Conservation (phyloP, 2,888 invertebrate genomes). For the Calliopum simillimum region DNA sequence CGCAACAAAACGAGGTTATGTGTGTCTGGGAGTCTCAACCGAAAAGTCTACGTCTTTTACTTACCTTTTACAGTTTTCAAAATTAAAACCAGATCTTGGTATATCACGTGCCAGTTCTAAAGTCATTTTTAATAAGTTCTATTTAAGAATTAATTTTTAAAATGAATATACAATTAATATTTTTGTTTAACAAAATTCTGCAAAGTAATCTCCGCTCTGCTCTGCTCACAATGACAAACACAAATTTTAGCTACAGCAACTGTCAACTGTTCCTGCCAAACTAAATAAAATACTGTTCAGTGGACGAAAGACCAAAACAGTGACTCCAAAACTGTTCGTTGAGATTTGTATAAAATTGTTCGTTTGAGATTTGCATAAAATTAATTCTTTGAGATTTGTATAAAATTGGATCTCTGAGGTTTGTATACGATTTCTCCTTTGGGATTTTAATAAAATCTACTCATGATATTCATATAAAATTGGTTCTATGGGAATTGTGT, state of each 20-base stretch:
- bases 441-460: too few species aligned
- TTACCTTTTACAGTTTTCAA: slow-evolving; percentile 87
- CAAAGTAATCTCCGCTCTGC: slow-evolving; percentile 24
- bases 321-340: background rate
- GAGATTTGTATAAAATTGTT: too few species aligned
- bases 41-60: background rate
- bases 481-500: too few species aligned
- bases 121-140: slow-evolving; percentile 70
- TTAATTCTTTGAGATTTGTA: too few species aligned
- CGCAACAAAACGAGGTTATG: slow-evolving; percentile 43
- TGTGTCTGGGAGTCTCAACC: background rate
- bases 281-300: slow-evolving; percentile 34
- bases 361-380: too few species aligned
- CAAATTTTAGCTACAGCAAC: slow-evolving; percentile 37
- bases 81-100: slow-evolving; percentile 82
- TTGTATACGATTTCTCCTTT: too few species aligned
- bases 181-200: slow-evolving; percentile 31
- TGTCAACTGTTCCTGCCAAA: slow-evolving; percentile 15
- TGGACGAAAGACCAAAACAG: background rate
- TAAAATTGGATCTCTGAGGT: too few species aligned
- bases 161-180: slow-evolving; percentile 15
- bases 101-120: slow-evolving; percentile 78
- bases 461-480: too few species aligned
- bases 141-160: slow-evolving; percentile 24
- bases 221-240: slow-evolving; percentile 50